Evolutionary conservation across 2,797 vertebrate genomes (phyloP), one percentile per base, ranked within the genome.

Genomic region (Decapterus maruadsi): DNA sequence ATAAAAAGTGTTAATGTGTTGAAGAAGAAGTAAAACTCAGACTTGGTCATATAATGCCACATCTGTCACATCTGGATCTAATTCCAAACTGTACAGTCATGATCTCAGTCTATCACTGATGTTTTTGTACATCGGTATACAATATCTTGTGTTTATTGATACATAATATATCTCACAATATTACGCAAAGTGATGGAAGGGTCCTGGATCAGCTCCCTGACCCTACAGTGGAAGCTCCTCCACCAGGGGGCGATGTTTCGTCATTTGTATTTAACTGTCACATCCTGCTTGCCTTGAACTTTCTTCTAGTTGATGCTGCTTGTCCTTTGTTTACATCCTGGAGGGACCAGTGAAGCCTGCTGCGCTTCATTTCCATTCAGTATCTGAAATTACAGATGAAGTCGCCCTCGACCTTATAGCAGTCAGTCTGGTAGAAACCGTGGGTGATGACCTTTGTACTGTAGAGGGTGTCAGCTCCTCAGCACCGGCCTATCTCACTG

Each of bases 211-310:
- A 43, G 4, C 42, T 14, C 42, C 4, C 13, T 43, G 42, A 14
- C 42, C 14, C 9, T 51, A 8, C 22, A 51, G 50, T 22, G 22
- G n/a, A 12, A 51, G 20, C n/a, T 51, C 11, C 1, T 22, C 20
- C 50, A 12, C 20, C 4, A 51, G 50, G 4, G n/a, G 77, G 77
- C 29, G 19, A 4, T 51, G 20, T 65, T 72, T 29, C 57, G 17
- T 17, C 22, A 29, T 38, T 59, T 1, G 2, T 48, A 56, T 45
- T 16, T 16, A 45, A 5, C 11, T n/a, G 45, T 46, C 16, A 10
- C 17, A 29, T 6, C 20, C 55, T 8, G 4, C 2, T 29, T 42
- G 31, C 31, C 31, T 9, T 60, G 31, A 34, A 67, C n/a, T 26
- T 20, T 11, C n/a, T 42, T 11, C 1, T 4, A 12, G 20, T 53